phyloP scores from a whole-genome alignment of 2,113 vertebrate genomes.

The Dunckerocampus dactyliophorus region DNA sequence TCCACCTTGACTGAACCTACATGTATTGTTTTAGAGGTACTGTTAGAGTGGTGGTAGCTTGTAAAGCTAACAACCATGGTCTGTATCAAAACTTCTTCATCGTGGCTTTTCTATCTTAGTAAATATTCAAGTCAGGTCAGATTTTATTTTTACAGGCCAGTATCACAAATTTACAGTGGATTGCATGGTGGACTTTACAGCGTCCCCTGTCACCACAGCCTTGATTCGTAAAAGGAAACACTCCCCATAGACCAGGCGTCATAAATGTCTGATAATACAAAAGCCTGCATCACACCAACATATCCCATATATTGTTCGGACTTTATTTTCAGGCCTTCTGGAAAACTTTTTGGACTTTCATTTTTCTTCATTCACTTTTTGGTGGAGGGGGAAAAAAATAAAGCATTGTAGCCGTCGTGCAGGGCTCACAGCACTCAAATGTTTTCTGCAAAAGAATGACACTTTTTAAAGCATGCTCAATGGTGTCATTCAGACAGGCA shows the following conservation, averaged over 20 bases:
- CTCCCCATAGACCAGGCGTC: background rate
- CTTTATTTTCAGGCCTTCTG: background rate
- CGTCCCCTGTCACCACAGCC: constrained; percentile 1
- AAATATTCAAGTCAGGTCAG: constrained; percentile 8
- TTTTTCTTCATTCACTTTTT: constrained; percentile 22
- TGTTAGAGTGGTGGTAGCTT: background rate
- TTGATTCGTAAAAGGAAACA: constrained; percentile 5
- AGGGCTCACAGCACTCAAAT: constrained; percentile 33
- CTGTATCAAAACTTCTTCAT: constrained; percentile 11
- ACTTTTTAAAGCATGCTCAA: constrained; percentile 37
- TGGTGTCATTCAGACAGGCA: constrained; percentile 31
- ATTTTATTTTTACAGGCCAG: constrained; percentile 2
- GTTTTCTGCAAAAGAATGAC: constrained; percentile 37
- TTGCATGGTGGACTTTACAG: background rate
- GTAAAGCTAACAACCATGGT: constrained; percentile 10
- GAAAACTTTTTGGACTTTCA: constrained; percentile 19
- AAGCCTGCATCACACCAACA: constrained; percentile 3
- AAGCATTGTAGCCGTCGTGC: constrained; percentile 24
- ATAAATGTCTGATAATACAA: constrained; percentile 14
- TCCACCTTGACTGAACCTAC: constrained; percentile 39
- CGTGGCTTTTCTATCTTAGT: background rate
- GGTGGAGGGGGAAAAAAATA: constrained; percentile 21
- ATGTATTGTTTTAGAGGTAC: constrained; percentile 10
- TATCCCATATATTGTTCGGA: background rate
- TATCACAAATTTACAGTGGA: constrained; percentile 9